Base-by-base conservation (phyloP, 2,888 invertebrate species). In the Acanthoscelides obtectus region DNA sequence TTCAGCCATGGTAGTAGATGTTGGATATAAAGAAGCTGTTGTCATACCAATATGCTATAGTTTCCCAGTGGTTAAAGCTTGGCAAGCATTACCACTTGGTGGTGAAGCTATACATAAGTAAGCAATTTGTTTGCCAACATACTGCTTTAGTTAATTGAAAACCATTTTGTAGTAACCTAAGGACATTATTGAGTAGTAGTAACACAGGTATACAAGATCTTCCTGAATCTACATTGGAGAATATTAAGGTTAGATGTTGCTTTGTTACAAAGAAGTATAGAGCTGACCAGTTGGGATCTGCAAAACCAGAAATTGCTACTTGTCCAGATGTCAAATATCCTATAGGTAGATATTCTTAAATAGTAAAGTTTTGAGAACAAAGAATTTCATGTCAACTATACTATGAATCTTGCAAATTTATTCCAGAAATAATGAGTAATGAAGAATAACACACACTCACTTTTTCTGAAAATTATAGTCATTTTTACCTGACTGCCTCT, bases 1-100 rank as follows among this genome's bases (percentile, higher is more conserved):
- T 70, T 93, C 94, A 0, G 95, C 92, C 21, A 87, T 99, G 2
- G 94, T 99, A 0, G 86, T 98, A 67, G 95, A 96, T 83, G 88
- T 97, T 22, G 99, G 99, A 0, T 95, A 94, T 79, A 87, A 88
- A 66, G 98, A 98, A 85, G 93, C 94, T 0, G 90, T 86, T 72
- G 90, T 93, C 19, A 89, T 95, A 80, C 95, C 95, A 73, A 92
- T 98, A 79, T 96, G 92, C 81, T 93, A 96, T 86, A 94, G 96
- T 1, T 91, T 94, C 69, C 94, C 97, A 65, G 89, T 98, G 73
- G 87, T 98, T 66, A 91, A 91, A 80, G 94, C 95, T 1, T 91
- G 95, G 88, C 94, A 96, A 85, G 90, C 94, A 67, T 89, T 93
- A 79, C 93, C 95, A 66, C 87, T 94, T 64, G 98, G 91, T 17